Conservation (phyloP, 2,888 invertebrate species). For the Dusona sp. region DNA sequence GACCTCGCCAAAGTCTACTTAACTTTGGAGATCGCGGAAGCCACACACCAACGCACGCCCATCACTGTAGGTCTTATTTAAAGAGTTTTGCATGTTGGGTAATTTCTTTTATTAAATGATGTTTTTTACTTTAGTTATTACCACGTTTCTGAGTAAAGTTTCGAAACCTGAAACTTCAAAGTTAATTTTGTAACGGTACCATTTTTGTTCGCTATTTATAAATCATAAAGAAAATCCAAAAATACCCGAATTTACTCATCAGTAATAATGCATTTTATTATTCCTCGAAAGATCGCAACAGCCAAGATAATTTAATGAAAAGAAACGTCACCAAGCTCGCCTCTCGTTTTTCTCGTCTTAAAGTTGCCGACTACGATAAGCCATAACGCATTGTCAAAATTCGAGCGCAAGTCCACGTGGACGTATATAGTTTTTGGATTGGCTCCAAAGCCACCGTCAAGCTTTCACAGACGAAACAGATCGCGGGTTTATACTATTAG, state of each 20-base stretch:
- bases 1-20: too few relatives aligned
- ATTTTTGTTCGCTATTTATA: not conserved
- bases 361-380: not conserved
- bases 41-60: too few relatives aligned
- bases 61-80: too few relatives aligned
- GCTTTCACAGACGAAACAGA: slow-evolving; percentile 37
- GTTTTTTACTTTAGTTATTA: not conserved
- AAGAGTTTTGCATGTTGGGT: too few relatives aligned
- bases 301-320: slow-evolving; percentile 34
- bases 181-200: not conserved
- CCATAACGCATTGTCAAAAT: slow-evolving; percentile 41
- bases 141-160: not conserved
- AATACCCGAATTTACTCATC: not conserved
- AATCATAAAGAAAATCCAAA: not conserved
- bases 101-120: not conserved
- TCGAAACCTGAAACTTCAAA: not conserved
- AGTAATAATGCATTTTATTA: slow-evolving; percentile 3
- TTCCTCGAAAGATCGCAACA: not conserved
- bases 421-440: slow-evolving; percentile 52
- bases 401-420: not conserved
- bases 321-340: slow-evolving; percentile 5
- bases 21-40: too few relatives aligned
- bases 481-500: slow-evolving; percentile 52
- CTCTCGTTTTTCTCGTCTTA: slow-evolving; percentile 22
- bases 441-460: slow-evolving; percentile 53